A percentile compares a stretch with the other conserved stretches of the same genome.
Conservation (phyloP, 2,113 vertebrate genomes). For the Chrysemys picta region DNA sequence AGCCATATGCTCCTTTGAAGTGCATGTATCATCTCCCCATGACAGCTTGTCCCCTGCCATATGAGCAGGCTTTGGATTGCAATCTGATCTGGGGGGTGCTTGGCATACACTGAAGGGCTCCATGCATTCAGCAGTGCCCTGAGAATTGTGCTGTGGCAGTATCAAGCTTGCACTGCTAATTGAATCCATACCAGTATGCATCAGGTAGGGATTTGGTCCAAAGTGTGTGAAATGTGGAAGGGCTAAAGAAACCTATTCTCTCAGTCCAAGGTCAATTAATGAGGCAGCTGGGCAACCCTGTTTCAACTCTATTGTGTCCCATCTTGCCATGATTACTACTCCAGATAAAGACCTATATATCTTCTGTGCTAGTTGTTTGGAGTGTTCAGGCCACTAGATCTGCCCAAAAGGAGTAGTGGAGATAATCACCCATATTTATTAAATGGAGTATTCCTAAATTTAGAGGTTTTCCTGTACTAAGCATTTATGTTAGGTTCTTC, state of each 20-base stretch:
- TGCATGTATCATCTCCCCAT: too few species aligned
- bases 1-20: background rate
- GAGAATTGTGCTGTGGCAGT: background rate
- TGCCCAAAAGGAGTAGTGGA: background rate
- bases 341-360: background rate
- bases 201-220: accelerated
- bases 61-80: background rate
- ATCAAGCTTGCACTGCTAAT: background rate
- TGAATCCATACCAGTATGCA: background rate
- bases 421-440: background rate
- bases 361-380: background rate
- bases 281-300: background rate
- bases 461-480: background rate
- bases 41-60: background rate
- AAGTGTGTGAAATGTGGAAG: accelerated
- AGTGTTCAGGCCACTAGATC: background rate
- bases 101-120: background rate
- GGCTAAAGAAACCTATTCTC: background rate
- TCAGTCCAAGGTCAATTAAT: background rate
- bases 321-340: background rate
- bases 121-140: background rate
- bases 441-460: background rate
- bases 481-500: background rate
- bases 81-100: background rate
- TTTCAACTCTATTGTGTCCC: background rate